Percentiles rank a stretch among this genome's conserved stretches.
phyloP scores from a whole-genome alignment of 2,797 vertebrate species.

The Hemibagrus guttatus region DNA sequence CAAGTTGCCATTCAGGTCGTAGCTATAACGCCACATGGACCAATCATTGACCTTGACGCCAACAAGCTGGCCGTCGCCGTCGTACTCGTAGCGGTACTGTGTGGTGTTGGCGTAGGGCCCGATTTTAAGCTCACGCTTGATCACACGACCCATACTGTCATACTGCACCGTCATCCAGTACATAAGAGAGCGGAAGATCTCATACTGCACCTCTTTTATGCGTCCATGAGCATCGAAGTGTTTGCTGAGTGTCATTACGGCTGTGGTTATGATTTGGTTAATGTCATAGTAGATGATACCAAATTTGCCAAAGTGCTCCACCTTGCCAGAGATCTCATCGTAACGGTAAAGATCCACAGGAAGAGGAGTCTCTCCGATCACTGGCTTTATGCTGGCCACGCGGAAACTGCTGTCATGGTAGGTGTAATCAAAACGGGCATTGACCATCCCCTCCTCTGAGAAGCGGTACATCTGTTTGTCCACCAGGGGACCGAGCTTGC shows the following conservation, averaged over 20 bases:
- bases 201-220: constrained; percentile 89
- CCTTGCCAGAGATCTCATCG: constrained; percentile 88
- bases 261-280: constrained; percentile 89
- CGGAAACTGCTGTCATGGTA: constrained; percentile 89
- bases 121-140: constrained; percentile 86
- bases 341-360: constrained; percentile 88
- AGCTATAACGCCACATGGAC: constrained; percentile 88
- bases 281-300: constrained; percentile 90
- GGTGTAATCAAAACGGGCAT: constrained; percentile 87
- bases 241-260: constrained; percentile 89
- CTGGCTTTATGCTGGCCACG: constrained; percentile 86
- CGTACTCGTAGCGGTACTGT: constrained; percentile 88
- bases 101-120: constrained; percentile 89
- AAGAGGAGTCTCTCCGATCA: constrained; percentile 87
- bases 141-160: constrained; percentile 87
- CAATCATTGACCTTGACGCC: constrained; percentile 84
- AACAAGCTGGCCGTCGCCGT: constrained; percentile 85
- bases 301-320: constrained; percentile 90
- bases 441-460: constrained; percentile 90
- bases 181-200: constrained; percentile 89
- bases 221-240: constrained; percentile 88
- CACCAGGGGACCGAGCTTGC: constrained; percentile 85
- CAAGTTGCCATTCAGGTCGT: constrained; percentile 87
- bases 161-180: constrained; percentile 93
- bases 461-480: constrained; percentile 91